Evolutionary conservation across 1,140 invertebrate species (phyloP).

Genomic region (Drosophila micromelanica): DNA sequence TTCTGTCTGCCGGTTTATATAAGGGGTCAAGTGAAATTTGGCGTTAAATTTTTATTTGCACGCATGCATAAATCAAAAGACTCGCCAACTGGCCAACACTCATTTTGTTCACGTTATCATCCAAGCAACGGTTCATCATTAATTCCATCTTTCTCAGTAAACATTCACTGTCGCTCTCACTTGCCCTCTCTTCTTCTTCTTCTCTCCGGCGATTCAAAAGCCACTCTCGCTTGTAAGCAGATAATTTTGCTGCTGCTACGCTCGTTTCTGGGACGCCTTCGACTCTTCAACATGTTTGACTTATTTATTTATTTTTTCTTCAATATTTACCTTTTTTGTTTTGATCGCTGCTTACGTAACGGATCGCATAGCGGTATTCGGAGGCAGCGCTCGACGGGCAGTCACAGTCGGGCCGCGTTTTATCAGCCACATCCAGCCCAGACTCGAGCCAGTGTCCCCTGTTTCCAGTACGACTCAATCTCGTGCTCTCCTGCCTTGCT

Average conservation of each 20-base stretch:
- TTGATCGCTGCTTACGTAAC: constrained; percentile 76
- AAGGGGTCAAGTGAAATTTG: constrained; percentile 65
- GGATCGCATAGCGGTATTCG: constrained; percentile 39
- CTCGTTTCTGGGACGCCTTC: constrained; percentile 28
- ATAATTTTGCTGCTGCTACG: constrained; percentile 7
- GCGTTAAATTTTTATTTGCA: constrained; percentile 48
- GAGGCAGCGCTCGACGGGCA: constrained; percentile 36
- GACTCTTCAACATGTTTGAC: constrained; percentile 64
- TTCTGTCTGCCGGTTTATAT: constrained; percentile 56
- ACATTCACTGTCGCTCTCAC: neutral
- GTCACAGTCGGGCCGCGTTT: constrained; percentile 23
- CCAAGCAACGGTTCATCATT: neutral
- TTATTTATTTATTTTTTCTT: constrained; percentile 61
- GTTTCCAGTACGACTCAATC: constrained; percentile 15
- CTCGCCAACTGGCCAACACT: constrained; percentile 22
- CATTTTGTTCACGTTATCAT: constrained; percentile 46
- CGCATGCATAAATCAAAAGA: constrained; percentile 46
- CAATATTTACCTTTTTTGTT: constrained; percentile 83
- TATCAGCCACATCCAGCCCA: constrained; percentile 12
- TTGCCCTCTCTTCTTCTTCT: neutral
- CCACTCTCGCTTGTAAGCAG: constrained; percentile 20
- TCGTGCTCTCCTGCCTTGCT: constrained; percentile 1
- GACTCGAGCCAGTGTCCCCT: neutral
- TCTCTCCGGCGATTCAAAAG: neutral
- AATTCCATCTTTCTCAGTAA: neutral